Evolutionary conservation across 2,888 invertebrate genomes (phyloP), one percentile per base, ranked within the genome.

Genomic region (Heteropelma amictum): DNA sequence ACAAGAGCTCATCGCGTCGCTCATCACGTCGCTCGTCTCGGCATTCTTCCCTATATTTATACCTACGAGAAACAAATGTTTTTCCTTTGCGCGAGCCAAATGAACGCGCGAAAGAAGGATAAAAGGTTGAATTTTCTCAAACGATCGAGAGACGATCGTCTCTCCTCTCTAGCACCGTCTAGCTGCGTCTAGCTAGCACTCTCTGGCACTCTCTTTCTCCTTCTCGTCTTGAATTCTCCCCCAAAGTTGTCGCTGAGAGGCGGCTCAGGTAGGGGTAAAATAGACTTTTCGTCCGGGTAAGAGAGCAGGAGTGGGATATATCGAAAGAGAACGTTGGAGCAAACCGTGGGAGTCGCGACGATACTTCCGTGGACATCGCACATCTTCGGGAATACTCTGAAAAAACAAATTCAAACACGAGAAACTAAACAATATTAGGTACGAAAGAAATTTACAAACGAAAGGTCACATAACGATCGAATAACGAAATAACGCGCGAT

Each of bases 291-390:
- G 68, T 68, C 49, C 58, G 58, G 72, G 76, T 81, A 85, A 83
- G 82, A 84, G 84, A 83, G n/a, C n/a, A n/a, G n/a, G n/a, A n/a
- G n/a, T n/a, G n/a, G n/a, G n/a, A n/a, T n/a, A 84, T 83, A 81
- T 72, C 70, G 81, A 83, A 83, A 85, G 80, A 80, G 79, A 81
- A 70, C 82, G 81, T 58, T 80, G 78, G 81, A 83, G 78, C 72
- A 78, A 77, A 77, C 81, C 80, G 84, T 82, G 84, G 84, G 87
- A 88, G 88, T 88, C 87, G 86, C 81, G 84, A 81, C 81, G 84
- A 80, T 86, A 88, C 87, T 87, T 85, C 84, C 84, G 84, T 84
- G 83, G 87, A 85, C 86, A 82, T 83, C 84, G 82, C 87, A 88
- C 87, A 88, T 83, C 87, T 85, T 83, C 81, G 81, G 83, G 83